phyloP scores from a whole-genome alignment of 1,140 invertebrate species.

The Acromyrmex heyeri region DNA sequence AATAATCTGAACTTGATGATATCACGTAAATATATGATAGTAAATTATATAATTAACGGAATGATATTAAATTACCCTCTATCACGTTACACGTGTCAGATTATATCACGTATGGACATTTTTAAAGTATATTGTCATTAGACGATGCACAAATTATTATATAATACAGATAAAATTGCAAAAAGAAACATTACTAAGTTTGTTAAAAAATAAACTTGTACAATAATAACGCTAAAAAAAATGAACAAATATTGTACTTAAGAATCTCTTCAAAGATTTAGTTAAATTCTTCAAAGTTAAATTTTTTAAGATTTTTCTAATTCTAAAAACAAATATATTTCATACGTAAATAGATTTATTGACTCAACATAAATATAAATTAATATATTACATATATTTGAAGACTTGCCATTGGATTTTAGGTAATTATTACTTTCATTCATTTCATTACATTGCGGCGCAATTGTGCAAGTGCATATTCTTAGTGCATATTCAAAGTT shows the following conservation, averaged over 20 bases:
- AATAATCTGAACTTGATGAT: background rate
- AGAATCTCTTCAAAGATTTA: background rate
- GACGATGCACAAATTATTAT: background rate
- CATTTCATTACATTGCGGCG: background rate
- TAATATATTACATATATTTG: background rate
- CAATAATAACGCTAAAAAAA: background rate
- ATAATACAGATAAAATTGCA: background rate
- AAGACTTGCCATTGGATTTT: background rate
- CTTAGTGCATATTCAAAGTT: constrained; percentile 12
- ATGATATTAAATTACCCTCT: constrained; percentile 12
- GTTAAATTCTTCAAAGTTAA: background rate
- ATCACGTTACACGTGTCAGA: constrained; percentile 9
- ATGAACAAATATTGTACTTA: background rate
- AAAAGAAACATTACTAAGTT: background rate
- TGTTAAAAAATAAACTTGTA: background rate
- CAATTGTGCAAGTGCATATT: background rate
- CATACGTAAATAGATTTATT: background rate
- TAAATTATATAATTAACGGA: constrained; percentile 32
- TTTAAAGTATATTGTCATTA: background rate
- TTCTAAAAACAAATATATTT: background rate
- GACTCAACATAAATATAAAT: background rate
- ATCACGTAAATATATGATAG: constrained; percentile 13
- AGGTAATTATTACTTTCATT: background rate
- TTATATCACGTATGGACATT: constrained; percentile 30
- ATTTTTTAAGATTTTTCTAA: background rate